Percentiles rank a stretch among this genome's conserved stretches.
Conservation (phyloP, 2,113 vertebrate species). For the Percopsis transmontana region DNA sequence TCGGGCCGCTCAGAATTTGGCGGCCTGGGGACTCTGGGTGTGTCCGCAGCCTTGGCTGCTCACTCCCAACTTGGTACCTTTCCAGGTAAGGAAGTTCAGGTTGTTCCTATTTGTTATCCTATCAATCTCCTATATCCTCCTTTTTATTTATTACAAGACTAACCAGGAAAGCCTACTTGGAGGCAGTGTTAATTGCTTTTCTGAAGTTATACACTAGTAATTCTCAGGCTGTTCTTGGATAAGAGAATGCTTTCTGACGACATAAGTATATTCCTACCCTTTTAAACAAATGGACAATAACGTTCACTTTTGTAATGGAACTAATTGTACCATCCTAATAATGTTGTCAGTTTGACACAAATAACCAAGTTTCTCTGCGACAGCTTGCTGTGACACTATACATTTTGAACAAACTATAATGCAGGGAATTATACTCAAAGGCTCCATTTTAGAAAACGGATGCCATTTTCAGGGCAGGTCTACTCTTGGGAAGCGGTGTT, state of each 20-base stretch:
- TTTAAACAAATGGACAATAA: neutral
- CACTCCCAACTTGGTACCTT: conserved; percentile 83
- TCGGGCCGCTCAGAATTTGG: conserved; percentile 84
- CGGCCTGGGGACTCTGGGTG: conserved; percentile 84
- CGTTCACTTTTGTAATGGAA: neutral
- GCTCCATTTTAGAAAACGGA: conserved; percentile 10
- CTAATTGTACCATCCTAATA: neutral
- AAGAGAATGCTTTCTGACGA: neutral
- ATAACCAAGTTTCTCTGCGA: neutral
- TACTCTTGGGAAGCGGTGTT: conserved; percentile 17
- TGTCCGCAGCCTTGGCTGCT: conserved; percentile 81
- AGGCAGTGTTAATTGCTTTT: neutral
- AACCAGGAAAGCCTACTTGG: neutral
- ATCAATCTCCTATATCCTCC: no score
- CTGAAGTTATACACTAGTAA: neutral
- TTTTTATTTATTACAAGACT: neutral
- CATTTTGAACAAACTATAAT: conserved; percentile 1
- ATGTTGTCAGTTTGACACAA: neutral
- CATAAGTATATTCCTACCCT: neutral
- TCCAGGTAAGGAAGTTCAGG: conserved; percentile 75
- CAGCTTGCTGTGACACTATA: neutral
- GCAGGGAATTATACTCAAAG: neutral
- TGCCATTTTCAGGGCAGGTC: conserved; percentile 19
- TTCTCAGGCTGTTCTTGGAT: neutral
- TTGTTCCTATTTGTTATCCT: neutral